These are phyloP conservation scores for Megatriorchis doriae DNA, from an alignment of 2,113 vertebrate species.

Conservation along the genomic window DNA sequence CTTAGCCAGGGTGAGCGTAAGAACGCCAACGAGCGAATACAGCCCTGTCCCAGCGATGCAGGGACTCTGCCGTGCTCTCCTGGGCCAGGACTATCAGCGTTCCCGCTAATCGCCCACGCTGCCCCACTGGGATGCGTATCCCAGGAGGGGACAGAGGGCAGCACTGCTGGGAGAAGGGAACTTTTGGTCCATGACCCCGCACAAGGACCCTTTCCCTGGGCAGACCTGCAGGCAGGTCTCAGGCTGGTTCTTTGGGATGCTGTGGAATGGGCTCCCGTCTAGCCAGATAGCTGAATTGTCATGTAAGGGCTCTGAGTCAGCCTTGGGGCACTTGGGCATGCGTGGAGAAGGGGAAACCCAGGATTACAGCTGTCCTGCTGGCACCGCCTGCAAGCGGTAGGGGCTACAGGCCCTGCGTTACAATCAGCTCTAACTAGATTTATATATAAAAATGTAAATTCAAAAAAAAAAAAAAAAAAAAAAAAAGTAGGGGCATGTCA, in stretches of 20 bases:
- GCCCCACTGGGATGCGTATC: background rate
- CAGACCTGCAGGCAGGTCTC: background rate
- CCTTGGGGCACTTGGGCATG: background rate
- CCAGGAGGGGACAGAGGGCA: background rate
- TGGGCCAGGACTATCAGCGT: no score
- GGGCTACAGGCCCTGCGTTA: background rate
- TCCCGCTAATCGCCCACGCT: background rate
- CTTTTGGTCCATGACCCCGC: background rate
- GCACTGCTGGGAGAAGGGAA: background rate
- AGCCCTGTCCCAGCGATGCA: background rate
- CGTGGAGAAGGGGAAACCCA: background rate
- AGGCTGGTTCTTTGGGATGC: background rate
- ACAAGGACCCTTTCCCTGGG: rapidly evolving
- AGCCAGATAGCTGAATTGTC: background rate
- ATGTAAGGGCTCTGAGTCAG: background rate
- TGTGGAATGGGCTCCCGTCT: background rate
- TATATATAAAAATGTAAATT: background rate
- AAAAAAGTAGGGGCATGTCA: background rate
- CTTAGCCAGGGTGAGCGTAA: background rate
- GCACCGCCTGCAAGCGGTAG: background rate
- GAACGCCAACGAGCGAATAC: rapidly evolving
- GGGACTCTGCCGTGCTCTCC: background rate
- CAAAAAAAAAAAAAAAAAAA: background rate
- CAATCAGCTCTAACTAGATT: background rate
- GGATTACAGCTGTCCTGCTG: background rate